Percentiles rank a stretch among this genome's conserved stretches.
phyloP scores from a whole-genome alignment of 2,113 vertebrate species.

The Colaptes auratus region DNA sequence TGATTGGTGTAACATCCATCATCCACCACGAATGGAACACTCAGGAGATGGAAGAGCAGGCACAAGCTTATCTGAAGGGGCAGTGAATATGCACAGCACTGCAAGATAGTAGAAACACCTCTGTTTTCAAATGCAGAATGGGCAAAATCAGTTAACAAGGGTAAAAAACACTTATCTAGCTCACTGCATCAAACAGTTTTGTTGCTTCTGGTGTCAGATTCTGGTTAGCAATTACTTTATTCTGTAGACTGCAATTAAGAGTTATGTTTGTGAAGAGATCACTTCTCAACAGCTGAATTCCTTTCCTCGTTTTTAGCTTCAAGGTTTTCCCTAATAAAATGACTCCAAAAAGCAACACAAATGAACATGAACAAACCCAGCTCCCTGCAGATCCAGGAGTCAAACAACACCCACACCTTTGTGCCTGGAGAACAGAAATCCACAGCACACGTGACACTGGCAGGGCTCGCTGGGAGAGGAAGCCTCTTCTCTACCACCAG shows the following conservation, averaged over 20 bases:
- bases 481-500: background rate
- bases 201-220: background rate
- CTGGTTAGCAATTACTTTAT: background rate
- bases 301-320: background rate
- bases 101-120: background rate
- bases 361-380: fast-evolving
- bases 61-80: fast-evolving
- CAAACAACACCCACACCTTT: background rate
- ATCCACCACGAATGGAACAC: background rate
- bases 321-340: background rate
- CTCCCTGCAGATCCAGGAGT: background rate
- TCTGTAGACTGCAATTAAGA: background rate
- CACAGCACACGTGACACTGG: background rate
- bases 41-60: background rate
- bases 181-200: background rate
- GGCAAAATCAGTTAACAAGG: background rate
- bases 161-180: background rate
- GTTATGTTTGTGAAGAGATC: background rate
- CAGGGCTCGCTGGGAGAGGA: background rate
- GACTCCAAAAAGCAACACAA: background rate
- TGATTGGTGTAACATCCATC: background rate
- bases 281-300: background rate
- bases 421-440: background rate
- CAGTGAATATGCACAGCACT: background rate
- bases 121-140: background rate